A percentile compares a stretch with the other conserved stretches of the same genome.
phyloP scores from a whole-genome alignment of 2,888 invertebrate species.

The Agrilus cyanescens region DNA sequence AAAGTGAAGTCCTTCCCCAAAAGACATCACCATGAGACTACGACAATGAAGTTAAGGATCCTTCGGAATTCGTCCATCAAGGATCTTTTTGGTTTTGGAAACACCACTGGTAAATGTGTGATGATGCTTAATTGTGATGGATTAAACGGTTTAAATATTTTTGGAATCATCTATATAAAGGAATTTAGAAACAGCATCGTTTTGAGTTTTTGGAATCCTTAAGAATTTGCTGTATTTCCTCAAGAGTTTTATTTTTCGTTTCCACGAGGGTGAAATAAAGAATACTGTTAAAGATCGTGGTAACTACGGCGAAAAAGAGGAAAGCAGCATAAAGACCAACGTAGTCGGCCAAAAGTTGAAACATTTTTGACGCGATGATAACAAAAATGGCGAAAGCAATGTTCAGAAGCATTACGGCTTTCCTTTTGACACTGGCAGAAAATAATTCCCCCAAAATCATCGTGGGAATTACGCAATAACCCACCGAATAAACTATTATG shows the following conservation, averaged over 20 bases:
- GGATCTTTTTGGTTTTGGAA: no score
- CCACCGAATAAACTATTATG: conserved; percentile 16
- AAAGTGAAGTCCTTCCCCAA: no score
- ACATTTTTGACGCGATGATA: conserved; percentile 22
- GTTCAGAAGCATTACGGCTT: conserved; percentile 19
- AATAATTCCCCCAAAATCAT: conserved; percentile 16
- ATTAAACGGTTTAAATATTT: no score
- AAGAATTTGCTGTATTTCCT: conserved; percentile 27
- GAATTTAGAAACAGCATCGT: no score
- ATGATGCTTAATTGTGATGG: no score
- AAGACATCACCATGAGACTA: no score
- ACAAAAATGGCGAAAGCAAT: conserved; percentile 20
- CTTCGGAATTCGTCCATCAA: no score
- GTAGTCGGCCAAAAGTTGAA: conserved; percentile 22
- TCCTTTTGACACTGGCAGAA: conserved; percentile 15
- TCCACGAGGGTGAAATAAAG: conserved; percentile 24
- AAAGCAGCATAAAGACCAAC: conserved; percentile 24
- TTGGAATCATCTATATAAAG: no score
- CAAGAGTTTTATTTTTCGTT: conserved; percentile 29
- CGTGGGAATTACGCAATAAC: conserved; percentile 7
- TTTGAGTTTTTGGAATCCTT: conserved; percentile 11
- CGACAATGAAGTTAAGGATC: no score
- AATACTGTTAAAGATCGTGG: conserved; percentile 18
- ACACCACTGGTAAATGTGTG: no score
- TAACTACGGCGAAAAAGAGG: conserved; percentile 18